phyloP scores from a whole-genome alignment of 2,797 vertebrate species.

The Phoeniculus purpureus region DNA sequence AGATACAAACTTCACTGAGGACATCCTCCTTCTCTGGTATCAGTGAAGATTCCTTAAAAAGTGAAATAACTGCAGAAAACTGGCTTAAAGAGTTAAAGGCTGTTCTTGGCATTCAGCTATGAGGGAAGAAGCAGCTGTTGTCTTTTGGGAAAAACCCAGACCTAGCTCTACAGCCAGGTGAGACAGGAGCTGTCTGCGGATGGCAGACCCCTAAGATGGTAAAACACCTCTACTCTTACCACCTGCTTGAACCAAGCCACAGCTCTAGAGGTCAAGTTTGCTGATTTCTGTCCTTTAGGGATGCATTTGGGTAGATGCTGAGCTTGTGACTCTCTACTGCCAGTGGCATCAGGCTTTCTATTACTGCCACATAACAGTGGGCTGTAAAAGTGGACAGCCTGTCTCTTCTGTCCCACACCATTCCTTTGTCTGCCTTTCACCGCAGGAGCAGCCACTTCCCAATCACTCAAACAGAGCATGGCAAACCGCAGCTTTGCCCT shows the following conservation, averaged over 20 bases:
- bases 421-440: neutral
- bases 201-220: neutral
- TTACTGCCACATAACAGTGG: fast-evolving
- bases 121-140: neutral
- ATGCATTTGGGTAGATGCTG: neutral
- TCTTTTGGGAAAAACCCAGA: neutral
- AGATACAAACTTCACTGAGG: neutral
- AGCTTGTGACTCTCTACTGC: neutral
- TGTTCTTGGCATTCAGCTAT: neutral
- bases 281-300: neutral
- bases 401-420: neutral
- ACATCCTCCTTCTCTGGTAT: neutral
- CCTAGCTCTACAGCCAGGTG: neutral
- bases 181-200: neutral
- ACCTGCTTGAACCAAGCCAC: neutral
- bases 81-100: neutral
- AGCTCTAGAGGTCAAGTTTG: neutral
- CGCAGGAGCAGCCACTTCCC: neutral
- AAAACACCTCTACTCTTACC: neutral
- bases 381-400: neutral
- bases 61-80: neutral
- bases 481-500: neutral
- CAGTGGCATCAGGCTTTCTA: neutral
- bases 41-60: neutral
- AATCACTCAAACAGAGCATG: neutral